Conservation (phyloP, 2,113 vertebrate species). For the Pachypanchax playfairii region DNA sequence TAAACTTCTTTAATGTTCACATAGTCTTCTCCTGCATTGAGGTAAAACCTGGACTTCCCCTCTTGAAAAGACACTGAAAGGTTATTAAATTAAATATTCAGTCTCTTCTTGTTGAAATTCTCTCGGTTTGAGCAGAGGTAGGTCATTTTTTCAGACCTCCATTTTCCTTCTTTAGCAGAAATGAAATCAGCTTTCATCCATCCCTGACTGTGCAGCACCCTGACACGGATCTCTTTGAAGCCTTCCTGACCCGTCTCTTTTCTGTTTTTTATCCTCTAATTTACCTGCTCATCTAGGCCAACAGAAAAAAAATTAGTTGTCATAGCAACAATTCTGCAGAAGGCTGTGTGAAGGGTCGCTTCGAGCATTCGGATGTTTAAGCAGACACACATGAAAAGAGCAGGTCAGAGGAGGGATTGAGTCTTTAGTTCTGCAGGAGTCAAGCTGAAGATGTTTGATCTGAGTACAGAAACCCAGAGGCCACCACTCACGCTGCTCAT, state of each 20-base stretch:
- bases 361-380: constrained; percentile 41
- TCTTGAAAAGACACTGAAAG: no score
- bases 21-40: no score
- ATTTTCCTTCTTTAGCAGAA: no score
- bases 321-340: constrained; percentile 51
- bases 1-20: no score
- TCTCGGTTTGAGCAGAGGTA: no score
- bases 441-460: constrained; percentile 35
- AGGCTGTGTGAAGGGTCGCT: constrained; percentile 28
- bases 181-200: not conserved
- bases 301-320: constrained; percentile 29
- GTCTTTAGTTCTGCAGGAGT: constrained; percentile 12
- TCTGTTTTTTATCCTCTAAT: constrained; percentile 31
- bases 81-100: no score
- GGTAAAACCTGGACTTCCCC: no score
- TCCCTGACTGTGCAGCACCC: constrained; percentile 7
- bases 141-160: no score
- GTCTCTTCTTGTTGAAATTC: no score
- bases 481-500: constrained; percentile 35
- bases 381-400: not conserved
- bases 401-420: constrained; percentile 34
- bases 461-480: constrained; percentile 31
- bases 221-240: constrained; percentile 12
- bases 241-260: constrained; percentile 21
- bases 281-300: constrained; percentile 53